Evolutionary conservation across 2,888 invertebrate species (phyloP).

Genomic region (Tachystola acroxantha): DNA sequence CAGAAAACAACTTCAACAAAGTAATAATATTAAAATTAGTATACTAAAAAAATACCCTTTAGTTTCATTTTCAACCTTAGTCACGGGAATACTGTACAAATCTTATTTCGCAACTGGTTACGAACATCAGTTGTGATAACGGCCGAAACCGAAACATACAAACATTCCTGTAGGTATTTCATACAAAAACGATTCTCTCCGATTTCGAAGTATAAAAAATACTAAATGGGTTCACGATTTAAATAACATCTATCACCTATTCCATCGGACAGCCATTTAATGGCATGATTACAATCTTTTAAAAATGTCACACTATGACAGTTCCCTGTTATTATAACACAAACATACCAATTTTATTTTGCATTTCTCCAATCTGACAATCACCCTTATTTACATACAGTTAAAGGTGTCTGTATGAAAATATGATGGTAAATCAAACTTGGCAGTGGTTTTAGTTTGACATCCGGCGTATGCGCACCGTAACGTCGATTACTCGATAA

Average conservation of each 20-base stretch:
- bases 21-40: too few species aligned
- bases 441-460: slow-evolving; percentile 40
- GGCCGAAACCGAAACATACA: too few species aligned
- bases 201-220: neutral
- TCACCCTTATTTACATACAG: neutral
- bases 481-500: slow-evolving; percentile 74
- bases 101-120: too few species aligned
- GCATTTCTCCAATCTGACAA: slow-evolving; percentile 1
- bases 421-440: slow-evolving; percentile 6
- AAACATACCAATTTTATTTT: slow-evolving; percentile 29
- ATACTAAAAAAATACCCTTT: too few species aligned
- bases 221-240: slow-evolving; percentile 25
- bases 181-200: too few species aligned
- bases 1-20: too few species aligned
- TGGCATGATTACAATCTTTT: slow-evolving; percentile 58
- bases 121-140: too few species aligned
- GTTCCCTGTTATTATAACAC: slow-evolving; percentile 64
- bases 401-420: slow-evolving; percentile 1
- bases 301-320: slow-evolving; percentile 71
- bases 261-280: slow-evolving; percentile 60
- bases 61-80: too few species aligned
- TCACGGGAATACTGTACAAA: too few species aligned
- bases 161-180: too few species aligned
- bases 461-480: slow-evolving; percentile 69
- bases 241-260: slow-evolving; percentile 52